Percentiles rank a stretch among this genome's conserved stretches.
Conservation (phyloP, 2,797 vertebrate species). For the Labroides dimidiatus region DNA sequence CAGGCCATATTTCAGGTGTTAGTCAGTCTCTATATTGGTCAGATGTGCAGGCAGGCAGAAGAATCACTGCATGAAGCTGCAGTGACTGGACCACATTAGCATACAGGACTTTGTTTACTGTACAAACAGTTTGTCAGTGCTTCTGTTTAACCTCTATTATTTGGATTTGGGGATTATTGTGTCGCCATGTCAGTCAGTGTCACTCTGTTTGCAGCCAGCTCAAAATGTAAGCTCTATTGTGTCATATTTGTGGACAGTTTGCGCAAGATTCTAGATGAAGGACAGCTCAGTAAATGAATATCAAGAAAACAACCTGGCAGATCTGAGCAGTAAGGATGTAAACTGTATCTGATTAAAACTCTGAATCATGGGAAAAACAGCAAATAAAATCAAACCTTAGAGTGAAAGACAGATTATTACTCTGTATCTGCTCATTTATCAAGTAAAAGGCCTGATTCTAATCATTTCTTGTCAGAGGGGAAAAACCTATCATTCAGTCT, state of each 20-base stretch:
- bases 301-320: neutral
- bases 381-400: neutral
- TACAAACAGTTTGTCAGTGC: constrained; percentile 26
- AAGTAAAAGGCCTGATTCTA: neutral
- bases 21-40: constrained; percentile 65
- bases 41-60: constrained; percentile 24
- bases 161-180: constrained; percentile 22
- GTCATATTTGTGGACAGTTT: constrained; percentile 17
- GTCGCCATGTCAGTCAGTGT: constrained; percentile 19
- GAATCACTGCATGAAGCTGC: constrained; percentile 29
- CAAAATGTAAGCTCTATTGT: constrained; percentile 26
- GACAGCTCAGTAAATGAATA: neutral
- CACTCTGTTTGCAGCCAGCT: constrained; percentile 24
- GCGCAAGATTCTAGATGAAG: constrained; percentile 25
- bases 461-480: neutral
- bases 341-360: no score
- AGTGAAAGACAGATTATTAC: neutral
- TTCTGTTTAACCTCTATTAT: constrained; percentile 26
- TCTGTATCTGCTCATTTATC: constrained; percentile 1
- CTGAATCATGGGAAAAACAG: neutral
- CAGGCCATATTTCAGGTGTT: constrained; percentile 67
- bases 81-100: constrained; percentile 4
- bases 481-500: neutral
- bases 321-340: neutral
- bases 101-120: constrained; percentile 34